These are phyloP conservation scores for Kryphioiulus occultus DNA, from an alignment of 2,888 invertebrate species.

Conservation along the genomic window DNA sequence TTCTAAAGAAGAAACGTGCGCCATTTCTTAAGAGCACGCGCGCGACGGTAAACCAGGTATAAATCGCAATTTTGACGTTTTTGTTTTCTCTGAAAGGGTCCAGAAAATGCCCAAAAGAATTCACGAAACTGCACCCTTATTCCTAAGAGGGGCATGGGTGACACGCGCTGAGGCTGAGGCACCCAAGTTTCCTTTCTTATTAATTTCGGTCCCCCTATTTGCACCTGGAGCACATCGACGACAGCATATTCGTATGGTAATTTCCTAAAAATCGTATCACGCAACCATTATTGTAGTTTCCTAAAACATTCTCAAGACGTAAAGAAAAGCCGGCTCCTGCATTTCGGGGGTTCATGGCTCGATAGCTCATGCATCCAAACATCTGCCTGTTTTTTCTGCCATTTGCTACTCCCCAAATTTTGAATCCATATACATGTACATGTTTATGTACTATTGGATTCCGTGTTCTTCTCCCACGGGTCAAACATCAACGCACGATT, in stretches of 20 bases:
- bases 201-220: neutral
- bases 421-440: neutral
- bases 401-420: neutral
- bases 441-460: too few species aligned
- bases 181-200: neutral
- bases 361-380: neutral
- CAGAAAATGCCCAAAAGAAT: neutral
- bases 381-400: neutral
- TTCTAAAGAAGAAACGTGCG: neutral
- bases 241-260: neutral
- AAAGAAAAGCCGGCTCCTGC: neutral
- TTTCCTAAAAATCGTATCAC: neutral
- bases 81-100: neutral
- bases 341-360: neutral
- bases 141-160: neutral
- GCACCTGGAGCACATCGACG: neutral
- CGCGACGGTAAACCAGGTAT: neutral
- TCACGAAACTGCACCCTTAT: neutral
- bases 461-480: too few species aligned
- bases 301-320: neutral
- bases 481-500: too few species aligned
- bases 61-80: neutral
- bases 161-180: neutral
- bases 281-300: neutral
- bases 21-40: neutral